A percentile compares a stretch with the other conserved stretches of the same genome.
phyloP scores from a whole-genome alignment of 2,888 invertebrate species.

The Meghimatium bilineatum region DNA sequence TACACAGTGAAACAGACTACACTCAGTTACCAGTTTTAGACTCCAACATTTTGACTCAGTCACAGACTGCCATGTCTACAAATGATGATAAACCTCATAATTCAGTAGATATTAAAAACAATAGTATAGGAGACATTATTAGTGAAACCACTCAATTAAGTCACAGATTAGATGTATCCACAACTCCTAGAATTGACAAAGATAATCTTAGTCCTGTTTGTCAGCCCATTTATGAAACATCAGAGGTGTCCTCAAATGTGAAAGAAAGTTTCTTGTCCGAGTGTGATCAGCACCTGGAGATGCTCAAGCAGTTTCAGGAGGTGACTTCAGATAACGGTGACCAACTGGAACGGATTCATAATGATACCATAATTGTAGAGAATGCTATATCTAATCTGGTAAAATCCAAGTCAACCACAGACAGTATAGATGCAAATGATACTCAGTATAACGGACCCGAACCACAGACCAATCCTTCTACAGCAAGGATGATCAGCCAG shows the following conservation, averaged over 20 bases:
- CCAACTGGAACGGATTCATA: neutral
- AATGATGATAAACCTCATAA: neutral
- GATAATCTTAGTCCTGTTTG: too few relatives aligned
- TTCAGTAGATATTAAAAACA: neutral
- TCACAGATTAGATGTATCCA: neutral
- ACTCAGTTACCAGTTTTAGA: too few relatives aligned
- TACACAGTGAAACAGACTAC: neutral
- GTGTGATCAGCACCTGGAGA: constrained; percentile 14
- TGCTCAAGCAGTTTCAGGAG: neutral
- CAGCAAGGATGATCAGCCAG: neutral
- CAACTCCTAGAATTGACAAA: neutral
- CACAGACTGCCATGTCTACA: neutral
- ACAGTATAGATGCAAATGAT: neutral
- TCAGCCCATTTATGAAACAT: neutral
- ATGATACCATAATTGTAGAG: constrained; percentile 20
- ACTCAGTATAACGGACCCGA: neutral
- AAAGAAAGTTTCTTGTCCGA: constrained; percentile 4
- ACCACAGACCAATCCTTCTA: neutral
- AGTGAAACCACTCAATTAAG: neutral
- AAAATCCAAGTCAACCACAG: neutral
- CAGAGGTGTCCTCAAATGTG: neutral
- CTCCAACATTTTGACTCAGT: neutral
- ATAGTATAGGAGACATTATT: neutral
- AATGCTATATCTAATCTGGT: constrained; percentile 8
- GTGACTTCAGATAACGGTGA: neutral